Conservation (phyloP, 2,113 vertebrate genomes). For the Gulo gulo region DNA sequence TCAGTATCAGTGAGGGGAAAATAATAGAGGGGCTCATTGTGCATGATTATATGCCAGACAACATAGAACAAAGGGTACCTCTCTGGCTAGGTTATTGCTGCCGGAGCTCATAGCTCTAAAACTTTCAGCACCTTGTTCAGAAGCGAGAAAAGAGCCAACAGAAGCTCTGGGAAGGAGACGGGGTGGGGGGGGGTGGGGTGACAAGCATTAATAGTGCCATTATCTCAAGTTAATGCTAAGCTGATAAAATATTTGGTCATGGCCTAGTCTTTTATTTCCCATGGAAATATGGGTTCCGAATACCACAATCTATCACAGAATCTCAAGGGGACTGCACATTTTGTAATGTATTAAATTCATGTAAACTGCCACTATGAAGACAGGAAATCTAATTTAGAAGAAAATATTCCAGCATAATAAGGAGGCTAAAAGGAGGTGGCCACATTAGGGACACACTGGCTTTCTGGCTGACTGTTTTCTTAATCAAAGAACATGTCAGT, state of each 20-base stretch:
- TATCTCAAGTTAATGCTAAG: constrained; percentile 72
- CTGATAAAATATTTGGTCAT: constrained; percentile 76
- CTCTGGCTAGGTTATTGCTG: not conserved
- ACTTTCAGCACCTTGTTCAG: constrained; percentile 49
- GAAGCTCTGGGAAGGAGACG: constrained; percentile 42
- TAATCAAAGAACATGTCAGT: constrained; percentile 57
- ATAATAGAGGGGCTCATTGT: not conserved
- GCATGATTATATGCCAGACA: not conserved
- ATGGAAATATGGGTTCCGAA: constrained; percentile 70
- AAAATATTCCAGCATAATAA: constrained; percentile 67
- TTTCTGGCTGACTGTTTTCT: constrained; percentile 61
- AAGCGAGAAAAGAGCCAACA: constrained; percentile 45
- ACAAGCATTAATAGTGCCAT: constrained; percentile 63
- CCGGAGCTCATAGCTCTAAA: constrained; percentile 40
- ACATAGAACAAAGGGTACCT: constrained; percentile 22
- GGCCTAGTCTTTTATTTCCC: constrained; percentile 67
- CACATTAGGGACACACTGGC: constrained; percentile 65
- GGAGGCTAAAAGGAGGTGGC: constrained; percentile 58
- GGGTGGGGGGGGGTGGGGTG: not conserved
- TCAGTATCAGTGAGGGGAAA: not conserved
- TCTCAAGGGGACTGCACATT: constrained; percentile 65
- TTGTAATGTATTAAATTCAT: constrained; percentile 79
- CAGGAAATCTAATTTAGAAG: constrained; percentile 76
- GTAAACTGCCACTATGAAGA: constrained; percentile 77
- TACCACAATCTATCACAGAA: constrained; percentile 64